Evolutionary conservation across 2,797 vertebrate genomes (phyloP), one percentile per base, ranked within the genome.

Genomic region (Podarcis siculus): DNA sequence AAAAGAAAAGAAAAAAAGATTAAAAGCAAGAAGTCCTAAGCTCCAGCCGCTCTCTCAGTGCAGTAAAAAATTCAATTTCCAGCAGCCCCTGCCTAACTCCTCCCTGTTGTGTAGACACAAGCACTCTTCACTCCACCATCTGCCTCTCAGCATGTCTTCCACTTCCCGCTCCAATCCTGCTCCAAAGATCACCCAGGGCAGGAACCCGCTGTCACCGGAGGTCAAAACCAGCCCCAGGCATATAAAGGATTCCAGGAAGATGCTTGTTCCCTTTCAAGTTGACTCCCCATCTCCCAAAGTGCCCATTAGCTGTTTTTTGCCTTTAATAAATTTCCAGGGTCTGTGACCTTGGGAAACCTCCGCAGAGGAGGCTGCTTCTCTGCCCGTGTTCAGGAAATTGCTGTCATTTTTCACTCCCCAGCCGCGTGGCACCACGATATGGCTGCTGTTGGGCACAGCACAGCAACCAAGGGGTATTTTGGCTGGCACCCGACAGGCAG

Each of bases 311-410:
- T 82, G 42, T 88, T 86, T 13, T 49, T 92, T 92, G 79, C 79
- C 90, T 94, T 94, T 89, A 86, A 91, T 91, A 81, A 12, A 35
- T 90, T 92, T 93, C 85, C 91, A 94, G 88, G 32, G 55, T 64
- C 91, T 83, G 81, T 66, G 90, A 88, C 39, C 88, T 92, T 86
- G 75, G 90, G 92, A 93, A 93, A 92, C 91, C 91, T 64, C 87
- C 17, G 8, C n/a, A 2, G 6, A 83, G 0, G 15, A 72, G 87
- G 73, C 86, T 90, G 90, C 0, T 0, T 88, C 93, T 77, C 82
- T 82, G 30, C 10, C 10, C 25, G 0, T 5, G 76, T 72, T 82
- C 87, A 92, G 93, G 89, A 95, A 95, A 94, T 93, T 84, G 66
- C 87, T 91, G 55, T 42, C 64, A 80, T 90, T 92, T 90, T 92